These are phyloP conservation scores for Megalops cyprinoides DNA, from an alignment of 2,797 vertebrate genomes.

Conservation along the genomic window DNA sequence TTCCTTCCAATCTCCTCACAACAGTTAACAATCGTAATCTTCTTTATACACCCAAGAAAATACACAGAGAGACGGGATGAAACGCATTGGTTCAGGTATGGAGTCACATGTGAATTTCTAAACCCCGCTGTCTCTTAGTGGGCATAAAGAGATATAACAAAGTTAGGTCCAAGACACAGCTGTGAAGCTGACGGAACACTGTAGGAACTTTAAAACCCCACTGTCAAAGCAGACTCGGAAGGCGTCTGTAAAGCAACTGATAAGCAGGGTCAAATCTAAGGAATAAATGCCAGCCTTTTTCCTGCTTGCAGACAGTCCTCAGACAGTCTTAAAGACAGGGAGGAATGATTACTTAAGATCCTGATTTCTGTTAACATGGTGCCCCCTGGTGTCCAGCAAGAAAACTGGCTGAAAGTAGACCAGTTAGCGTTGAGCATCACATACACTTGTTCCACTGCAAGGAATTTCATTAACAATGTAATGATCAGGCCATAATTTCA, in stretches of 20 bases:
- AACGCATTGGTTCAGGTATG: conserved; percentile 30
- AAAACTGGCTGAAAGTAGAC: background rate
- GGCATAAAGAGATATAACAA: conserved; percentile 29
- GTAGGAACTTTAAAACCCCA: conserved; percentile 24
- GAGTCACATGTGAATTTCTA: conserved; percentile 34
- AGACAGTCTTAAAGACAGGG: conserved; percentile 44
- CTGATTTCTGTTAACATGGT: conserved; percentile 41
- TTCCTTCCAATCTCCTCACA: conserved; percentile 13
- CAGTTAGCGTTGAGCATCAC: background rate
- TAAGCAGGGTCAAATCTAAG: conserved; percentile 34
- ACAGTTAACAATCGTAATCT: conserved; percentile 14
- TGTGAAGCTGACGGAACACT: conserved; percentile 36
- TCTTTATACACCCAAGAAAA: conserved; percentile 31
- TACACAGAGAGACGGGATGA: conserved; percentile 48
- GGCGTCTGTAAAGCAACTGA: conserved; percentile 45
- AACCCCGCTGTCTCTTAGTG: conserved; percentile 29
- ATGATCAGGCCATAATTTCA: background rate
- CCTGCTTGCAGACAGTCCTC: conserved; percentile 36
- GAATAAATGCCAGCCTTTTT: conserved; percentile 33
- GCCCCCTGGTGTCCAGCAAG: conserved; percentile 62
- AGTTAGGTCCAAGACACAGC: conserved; percentile 29
- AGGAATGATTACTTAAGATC: conserved; percentile 30
- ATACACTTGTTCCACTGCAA: background rate
- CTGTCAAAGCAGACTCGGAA: conserved; percentile 32
- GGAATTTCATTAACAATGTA: background rate